Evolutionary conservation across 2,113 vertebrate species (phyloP).

Genomic region (Dasyornis broadbenti): DNA sequence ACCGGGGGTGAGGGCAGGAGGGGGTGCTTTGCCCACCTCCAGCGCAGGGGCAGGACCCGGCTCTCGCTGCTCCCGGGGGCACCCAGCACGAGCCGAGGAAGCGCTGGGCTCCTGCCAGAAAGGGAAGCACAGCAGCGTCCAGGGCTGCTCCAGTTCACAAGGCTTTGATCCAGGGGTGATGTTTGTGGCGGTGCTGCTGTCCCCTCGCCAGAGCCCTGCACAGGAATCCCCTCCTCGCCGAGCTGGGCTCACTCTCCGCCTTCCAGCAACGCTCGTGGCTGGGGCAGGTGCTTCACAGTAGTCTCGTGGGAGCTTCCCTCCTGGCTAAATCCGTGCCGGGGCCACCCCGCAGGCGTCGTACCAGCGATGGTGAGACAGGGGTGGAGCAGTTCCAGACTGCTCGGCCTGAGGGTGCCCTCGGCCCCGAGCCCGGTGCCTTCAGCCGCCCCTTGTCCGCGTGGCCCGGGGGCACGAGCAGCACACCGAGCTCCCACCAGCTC

Average conservation of each 20-base stretch:
- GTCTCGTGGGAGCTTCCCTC: neutral
- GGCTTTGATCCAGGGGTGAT: neutral
- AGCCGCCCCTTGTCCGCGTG: neutral
- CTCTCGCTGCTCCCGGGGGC: neutral
- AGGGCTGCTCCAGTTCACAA: neutral
- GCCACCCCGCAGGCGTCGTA: conserved; percentile 58
- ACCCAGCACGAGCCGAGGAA: neutral
- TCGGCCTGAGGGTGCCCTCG: conserved; percentile 51
- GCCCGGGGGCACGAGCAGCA: neutral
- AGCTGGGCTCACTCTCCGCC: neutral
- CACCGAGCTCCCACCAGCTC: neutral
- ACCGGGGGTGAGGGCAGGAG: conserved; percentile 3
- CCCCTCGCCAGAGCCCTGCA: neutral
- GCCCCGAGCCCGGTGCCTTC: conserved; percentile 58
- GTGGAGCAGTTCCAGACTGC: conserved; percentile 78
- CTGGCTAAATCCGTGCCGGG: neutral
- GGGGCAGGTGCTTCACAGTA: conserved; percentile 37
- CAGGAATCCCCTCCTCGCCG: neutral
- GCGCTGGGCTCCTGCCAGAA: conserved; percentile 47
- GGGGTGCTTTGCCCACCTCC: neutral
- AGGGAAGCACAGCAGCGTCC: neutral
- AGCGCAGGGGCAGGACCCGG: neutral
- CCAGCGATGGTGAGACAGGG: conserved; percentile 49
- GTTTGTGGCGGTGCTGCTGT: neutral
- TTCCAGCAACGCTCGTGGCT: neutral